These are phyloP conservation scores for Miopithecus talapoin DNA, from an alignment of 2,797 vertebrate genomes.

Conservation along the genomic window DNA sequence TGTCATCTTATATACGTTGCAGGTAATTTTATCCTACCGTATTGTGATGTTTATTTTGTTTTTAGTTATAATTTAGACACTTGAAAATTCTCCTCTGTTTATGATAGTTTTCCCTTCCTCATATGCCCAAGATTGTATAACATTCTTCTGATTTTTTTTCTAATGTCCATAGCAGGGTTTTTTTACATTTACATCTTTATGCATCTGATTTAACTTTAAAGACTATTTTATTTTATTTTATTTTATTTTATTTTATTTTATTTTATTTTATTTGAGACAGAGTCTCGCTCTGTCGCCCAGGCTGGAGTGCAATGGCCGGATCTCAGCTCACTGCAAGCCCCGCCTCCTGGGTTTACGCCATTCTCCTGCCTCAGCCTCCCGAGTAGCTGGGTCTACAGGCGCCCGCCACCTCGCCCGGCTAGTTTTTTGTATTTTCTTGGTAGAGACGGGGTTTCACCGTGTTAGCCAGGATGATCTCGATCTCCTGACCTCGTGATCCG, in stretches of 20 bases:
- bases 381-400: too few relatives aligned
- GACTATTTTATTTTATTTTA: neutral
- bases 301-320: too few relatives aligned
- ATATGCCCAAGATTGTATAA: neutral
- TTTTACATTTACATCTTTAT: neutral
- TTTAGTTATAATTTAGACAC: neutral
- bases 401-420: too few relatives aligned
- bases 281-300: too few relatives aligned
- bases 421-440: too few relatives aligned
- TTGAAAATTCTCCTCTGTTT: neutral
- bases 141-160: neutral
- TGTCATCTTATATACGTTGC: neutral
- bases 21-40: neutral
- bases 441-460: too few relatives aligned
- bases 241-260: too few relatives aligned
- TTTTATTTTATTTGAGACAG: too few relatives aligned
- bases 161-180: neutral
- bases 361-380: too few relatives aligned
- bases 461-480: too few relatives aligned
- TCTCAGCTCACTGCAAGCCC: too few relatives aligned
- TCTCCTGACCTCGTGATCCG: too few relatives aligned
- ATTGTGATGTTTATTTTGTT: neutral
- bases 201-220: neutral
- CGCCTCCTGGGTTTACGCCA: accelerated
- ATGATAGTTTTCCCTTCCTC: neutral